Conservation (phyloP, 2,113 vertebrate species). For the Podocnemis expansa region DNA sequence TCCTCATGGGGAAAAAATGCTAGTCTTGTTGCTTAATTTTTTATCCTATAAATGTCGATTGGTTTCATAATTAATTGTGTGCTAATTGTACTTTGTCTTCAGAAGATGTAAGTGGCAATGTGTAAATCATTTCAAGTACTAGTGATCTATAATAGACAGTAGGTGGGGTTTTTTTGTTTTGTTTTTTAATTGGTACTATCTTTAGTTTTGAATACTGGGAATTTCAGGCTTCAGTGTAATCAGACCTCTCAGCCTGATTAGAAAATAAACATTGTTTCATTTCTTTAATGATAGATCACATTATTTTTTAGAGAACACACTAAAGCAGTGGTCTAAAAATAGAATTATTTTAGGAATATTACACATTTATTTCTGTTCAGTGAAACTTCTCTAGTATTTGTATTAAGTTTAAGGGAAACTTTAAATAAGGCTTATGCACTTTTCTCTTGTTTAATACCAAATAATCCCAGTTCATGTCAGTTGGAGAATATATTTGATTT, state of each 20-base stretch:
- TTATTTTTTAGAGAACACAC: not conserved
- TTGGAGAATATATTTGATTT: not conserved
- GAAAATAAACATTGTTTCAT: not conserved
- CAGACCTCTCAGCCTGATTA: not conserved
- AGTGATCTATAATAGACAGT: not conserved
- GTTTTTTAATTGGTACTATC: rapidly evolving
- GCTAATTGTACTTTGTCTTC: not conserved
- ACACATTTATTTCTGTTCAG: slow-evolving; percentile 13
- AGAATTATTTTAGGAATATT: not conserved
- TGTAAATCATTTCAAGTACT: not conserved
- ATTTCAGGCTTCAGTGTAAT: not conserved
- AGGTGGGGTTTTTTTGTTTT: not conserved
- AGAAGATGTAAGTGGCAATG: not conserved
- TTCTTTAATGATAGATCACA: not conserved
- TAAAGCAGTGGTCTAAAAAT: not conserved
- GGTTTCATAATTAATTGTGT: not conserved
- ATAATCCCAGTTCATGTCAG: not conserved
- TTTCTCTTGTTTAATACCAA: not conserved
- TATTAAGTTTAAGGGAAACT: not conserved
- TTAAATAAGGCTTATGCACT: not conserved
- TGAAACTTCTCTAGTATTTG: not conserved
- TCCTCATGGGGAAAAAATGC: not conserved
- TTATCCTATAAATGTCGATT: not conserved
- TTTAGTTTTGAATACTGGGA: not conserved
- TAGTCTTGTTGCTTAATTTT: not conserved